Conservation (phyloP, 2,797 vertebrate species). For the Allobates femoralis region DNA sequence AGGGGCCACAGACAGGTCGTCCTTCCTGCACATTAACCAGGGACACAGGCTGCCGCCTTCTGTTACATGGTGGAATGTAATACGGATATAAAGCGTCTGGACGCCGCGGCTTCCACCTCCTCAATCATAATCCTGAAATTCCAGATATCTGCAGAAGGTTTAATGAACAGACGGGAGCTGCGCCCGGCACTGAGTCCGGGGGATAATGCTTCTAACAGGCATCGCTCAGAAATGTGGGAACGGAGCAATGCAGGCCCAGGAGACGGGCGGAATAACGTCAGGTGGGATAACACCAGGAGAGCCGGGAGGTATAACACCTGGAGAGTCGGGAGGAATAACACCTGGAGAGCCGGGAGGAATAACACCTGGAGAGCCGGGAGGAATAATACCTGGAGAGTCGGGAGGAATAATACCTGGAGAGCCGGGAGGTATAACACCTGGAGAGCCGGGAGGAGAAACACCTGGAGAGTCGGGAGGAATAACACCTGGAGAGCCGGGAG, state of each 20-base stretch:
- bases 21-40: not conserved
- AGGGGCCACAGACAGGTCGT: constrained; percentile 45
- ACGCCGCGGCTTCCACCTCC: constrained; percentile 24
- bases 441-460: too few species aligned
- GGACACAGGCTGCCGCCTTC: constrained; percentile 25
- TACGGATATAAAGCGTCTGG: constrained; percentile 45
- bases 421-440: too few species aligned
- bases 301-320: too few species aligned
- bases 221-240: not conserved
- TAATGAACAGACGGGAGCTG: constrained; percentile 14
- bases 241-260: not conserved
- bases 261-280: not conserved
- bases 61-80: constrained; percentile 37
- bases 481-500: too few species aligned
- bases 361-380: too few species aligned
- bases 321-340: too few species aligned
- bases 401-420: too few species aligned
- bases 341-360: too few species aligned
- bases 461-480: too few species aligned
- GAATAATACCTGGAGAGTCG: too few species aligned
- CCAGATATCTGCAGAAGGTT: constrained; percentile 44
- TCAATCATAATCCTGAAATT: constrained; percentile 51
- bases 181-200: constrained; percentile 26
- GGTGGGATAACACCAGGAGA: constrained; percentile 1
- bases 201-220: constrained; percentile 41